These are phyloP conservation scores for Heliconius eleuchia DNA, from an alignment of 1,140 invertebrate genomes.

Conservation along the genomic window DNA sequence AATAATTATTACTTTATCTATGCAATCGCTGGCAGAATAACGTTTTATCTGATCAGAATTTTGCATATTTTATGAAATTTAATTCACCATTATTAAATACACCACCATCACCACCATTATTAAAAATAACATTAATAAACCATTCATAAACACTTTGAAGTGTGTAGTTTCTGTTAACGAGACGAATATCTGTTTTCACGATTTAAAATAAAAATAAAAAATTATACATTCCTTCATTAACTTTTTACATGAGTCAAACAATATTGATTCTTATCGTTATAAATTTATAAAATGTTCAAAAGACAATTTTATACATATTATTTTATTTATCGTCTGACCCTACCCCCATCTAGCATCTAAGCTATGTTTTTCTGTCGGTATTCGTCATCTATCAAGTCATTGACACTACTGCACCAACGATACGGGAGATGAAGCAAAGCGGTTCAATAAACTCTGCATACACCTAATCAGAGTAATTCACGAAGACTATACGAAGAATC, in stretches of 20 bases:
- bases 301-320: neutral
- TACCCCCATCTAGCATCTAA: conserved; percentile 24
- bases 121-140: neutral
- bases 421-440: conserved; percentile 70
- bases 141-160: too few relatives aligned
- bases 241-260: neutral
- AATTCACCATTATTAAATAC: neutral
- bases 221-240: neutral
- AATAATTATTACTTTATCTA: neutral
- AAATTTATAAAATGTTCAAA: too few relatives aligned
- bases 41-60: neutral
- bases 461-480: conserved; percentile 62
- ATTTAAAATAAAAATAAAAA: too few relatives aligned
- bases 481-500: conserved; percentile 2
- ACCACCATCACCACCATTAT: too few relatives aligned
- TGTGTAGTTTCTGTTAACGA: too few relatives aligned
- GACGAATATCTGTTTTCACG: too few relatives aligned
- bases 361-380: conserved; percentile 37
- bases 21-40: neutral
- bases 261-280: too few relatives aligned
- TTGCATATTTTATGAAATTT: neutral
- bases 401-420: conserved; percentile 69
- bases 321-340: conserved; percentile 18
- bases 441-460: conserved; percentile 75
- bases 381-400: conserved; percentile 76